phyloP scores from a whole-genome alignment of 2,888 invertebrate species.

The Girardia tigrina region DNA sequence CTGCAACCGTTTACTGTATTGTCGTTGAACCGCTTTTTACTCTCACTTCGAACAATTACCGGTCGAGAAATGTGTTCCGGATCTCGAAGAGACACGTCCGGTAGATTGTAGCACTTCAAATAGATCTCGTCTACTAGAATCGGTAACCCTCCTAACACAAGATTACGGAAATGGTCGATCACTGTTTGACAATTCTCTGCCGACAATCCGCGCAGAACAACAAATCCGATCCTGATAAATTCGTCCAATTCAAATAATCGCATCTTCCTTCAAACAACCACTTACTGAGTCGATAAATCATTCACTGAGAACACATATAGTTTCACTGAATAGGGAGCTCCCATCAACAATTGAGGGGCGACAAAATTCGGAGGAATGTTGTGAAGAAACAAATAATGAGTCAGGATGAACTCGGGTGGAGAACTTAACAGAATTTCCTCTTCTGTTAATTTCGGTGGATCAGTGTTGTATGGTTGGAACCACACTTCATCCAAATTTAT shows the following conservation, averaged over 20 bases:
- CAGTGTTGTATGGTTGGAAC: background rate
- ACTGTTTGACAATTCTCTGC: background rate
- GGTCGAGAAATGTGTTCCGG: background rate
- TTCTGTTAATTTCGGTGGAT: background rate
- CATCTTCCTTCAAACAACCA: background rate
- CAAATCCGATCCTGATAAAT: background rate
- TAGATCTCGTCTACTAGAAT: constrained; percentile 1
- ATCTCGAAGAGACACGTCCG: background rate
- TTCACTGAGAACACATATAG: background rate
- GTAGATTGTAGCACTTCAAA: background rate
- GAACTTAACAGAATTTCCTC: background rate
- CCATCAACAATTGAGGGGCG: background rate
- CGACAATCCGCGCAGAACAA: background rate
- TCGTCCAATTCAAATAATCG: too few relatives aligned
- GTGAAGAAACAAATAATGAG: background rate
- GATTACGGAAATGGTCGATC: background rate
- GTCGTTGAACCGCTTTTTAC: background rate
- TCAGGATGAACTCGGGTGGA: background rate
- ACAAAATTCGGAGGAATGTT: constrained; percentile 3
- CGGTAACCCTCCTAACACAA: background rate
- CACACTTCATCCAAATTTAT: constrained; percentile 4
- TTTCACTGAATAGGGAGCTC: background rate
- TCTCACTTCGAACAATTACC: background rate
- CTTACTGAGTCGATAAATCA: constrained; percentile 23
- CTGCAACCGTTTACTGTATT: background rate